phyloP scores from a whole-genome alignment of 1,140 invertebrate genomes.

The Diplogasteroides magnus region DNA sequence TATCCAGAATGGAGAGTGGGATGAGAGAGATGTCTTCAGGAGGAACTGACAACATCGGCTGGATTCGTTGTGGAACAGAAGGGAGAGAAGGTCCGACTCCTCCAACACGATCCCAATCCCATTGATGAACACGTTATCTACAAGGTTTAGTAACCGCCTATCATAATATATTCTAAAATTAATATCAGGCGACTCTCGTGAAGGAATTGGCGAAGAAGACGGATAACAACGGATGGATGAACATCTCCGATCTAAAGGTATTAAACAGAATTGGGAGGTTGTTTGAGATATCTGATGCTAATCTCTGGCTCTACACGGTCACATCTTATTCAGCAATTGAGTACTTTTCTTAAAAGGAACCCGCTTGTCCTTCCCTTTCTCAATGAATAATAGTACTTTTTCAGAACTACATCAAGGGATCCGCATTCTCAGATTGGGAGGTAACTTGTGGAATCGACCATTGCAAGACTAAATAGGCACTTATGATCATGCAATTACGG shows the following conservation, averaged over 20 bases:
- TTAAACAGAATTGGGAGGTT: no score
- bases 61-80: constrained; percentile 36
- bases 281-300: no score
- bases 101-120: constrained; percentile 35
- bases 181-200: constrained; percentile 14
- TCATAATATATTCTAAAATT: background rate
- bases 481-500: no score
- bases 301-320: no score
- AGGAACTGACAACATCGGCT: constrained; percentile 37
- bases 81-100: constrained; percentile 12
- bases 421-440: no score
- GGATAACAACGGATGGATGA: constrained; percentile 21
- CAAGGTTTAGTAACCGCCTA: constrained; percentile 4
- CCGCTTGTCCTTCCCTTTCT: no score
- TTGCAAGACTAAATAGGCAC: no score
- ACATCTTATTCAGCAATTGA: no score
- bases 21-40: background rate
- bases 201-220: constrained; percentile 15
- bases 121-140: constrained; percentile 36
- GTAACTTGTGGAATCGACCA: no score
- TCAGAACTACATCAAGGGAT: no score
- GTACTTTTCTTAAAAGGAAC: no score
- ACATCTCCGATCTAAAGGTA: background rate
- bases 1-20: background rate
- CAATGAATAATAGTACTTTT: no score